These are phyloP conservation scores for Parochlus steinenii DNA, from an alignment of 2,888 invertebrate genomes.

Conservation along the genomic window DNA sequence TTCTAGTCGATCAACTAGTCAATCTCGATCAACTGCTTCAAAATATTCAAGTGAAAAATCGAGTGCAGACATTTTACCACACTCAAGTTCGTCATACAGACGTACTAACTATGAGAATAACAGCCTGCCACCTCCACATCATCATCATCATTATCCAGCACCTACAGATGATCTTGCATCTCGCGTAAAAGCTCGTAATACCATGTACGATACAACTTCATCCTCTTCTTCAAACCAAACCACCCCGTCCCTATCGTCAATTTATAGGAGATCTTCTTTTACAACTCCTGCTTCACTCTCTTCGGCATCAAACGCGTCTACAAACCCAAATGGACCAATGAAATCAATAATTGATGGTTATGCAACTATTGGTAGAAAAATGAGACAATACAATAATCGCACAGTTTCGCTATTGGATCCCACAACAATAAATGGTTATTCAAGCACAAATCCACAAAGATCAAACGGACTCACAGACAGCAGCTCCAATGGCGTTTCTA, in stretches of 20 bases:
- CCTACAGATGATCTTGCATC: not conserved
- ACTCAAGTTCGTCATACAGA: not conserved
- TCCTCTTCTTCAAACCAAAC: slow-evolving; percentile 11
- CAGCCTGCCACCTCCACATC: slow-evolving; percentile 9
- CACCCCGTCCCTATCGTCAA: slow-evolving; percentile 16
- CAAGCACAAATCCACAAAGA: too few species aligned
- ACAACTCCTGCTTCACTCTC: slow-evolving; percentile 15
- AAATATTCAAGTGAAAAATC: slow-evolving; percentile 33
- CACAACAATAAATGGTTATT: slow-evolving; percentile 9
- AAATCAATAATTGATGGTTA: slow-evolving; percentile 24
- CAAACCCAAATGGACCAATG: slow-evolving; percentile 12
- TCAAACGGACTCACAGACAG: too few species aligned
- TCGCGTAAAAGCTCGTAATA: slow-evolving; percentile 6
- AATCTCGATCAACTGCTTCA: slow-evolving; percentile 31
- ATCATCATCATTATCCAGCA: slow-evolving; percentile 6
- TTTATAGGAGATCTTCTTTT: slow-evolving; percentile 27
- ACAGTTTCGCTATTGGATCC: slow-evolving; percentile 27
- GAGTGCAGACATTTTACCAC: slow-evolving; percentile 21
- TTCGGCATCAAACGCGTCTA: slow-evolving; percentile 19
- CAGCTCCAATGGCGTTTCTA: too few species aligned
- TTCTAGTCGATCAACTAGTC: slow-evolving; percentile 26
- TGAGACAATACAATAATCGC: slow-evolving; percentile 27
- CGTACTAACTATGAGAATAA: not conserved
- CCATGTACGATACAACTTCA: slow-evolving; percentile 8
- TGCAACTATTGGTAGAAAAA: slow-evolving; percentile 27